phyloP scores from a whole-genome alignment of 2,797 vertebrate species.

The Myiotriccus ornatus region DNA sequence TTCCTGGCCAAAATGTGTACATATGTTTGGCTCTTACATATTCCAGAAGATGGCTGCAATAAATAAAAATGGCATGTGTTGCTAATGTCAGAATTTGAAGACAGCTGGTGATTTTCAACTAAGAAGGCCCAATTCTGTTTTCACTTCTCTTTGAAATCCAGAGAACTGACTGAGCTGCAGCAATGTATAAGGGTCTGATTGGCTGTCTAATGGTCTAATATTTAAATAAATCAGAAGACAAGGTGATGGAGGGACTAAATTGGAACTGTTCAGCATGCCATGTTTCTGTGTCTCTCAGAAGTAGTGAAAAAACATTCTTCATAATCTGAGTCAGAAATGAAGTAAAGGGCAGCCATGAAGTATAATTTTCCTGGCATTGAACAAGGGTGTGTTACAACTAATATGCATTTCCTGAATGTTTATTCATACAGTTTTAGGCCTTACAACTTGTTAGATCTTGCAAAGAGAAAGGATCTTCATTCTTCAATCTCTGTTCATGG shows the following conservation, averaged over 20 bases:
- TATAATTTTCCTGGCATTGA: background rate
- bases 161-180: background rate
- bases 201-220: background rate
- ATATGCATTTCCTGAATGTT: background rate
- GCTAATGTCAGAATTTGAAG: slow-evolving; percentile 11
- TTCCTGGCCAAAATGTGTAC: background rate
- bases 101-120: slow-evolving; percentile 25
- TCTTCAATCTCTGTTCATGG: background rate
- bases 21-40: slow-evolving; percentile 2
- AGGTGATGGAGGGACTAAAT: background rate
- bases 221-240: background rate
- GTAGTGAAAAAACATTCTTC: background rate
- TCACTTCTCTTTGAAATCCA: slow-evolving; percentile 8
- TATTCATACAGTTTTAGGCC: background rate
- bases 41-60: background rate
- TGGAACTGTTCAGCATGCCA: background rate
- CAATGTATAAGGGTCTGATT: background rate
- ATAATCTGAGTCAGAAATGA: background rate
- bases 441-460: background rate
- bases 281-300: background rate
- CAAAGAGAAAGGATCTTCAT: background rate
- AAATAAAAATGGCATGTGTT: slow-evolving; percentile 52
- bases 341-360: background rate
- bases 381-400: background rate
- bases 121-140: slow-evolving; percentile 28